phyloP scores from a whole-genome alignment of 2,888 invertebrate species.

The Rhagonycha fulva region DNA sequence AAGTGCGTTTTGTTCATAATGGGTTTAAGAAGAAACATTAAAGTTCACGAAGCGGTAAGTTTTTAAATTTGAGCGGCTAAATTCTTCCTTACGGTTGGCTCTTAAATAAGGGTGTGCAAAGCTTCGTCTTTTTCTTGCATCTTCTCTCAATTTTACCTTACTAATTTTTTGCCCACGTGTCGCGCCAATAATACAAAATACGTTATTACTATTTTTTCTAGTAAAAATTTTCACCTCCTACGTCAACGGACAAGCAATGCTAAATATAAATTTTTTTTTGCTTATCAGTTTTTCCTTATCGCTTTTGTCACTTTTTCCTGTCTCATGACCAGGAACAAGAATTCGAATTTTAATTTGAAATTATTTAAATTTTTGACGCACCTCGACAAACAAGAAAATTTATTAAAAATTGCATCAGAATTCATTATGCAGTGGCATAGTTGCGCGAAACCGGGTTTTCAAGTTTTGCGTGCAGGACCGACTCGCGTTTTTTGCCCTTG shows the following conservation, averaged over 20 bases:
- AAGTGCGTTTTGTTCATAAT: background rate
- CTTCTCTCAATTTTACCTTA: too few relatives aligned
- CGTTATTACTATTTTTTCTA: background rate
- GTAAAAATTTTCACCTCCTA: background rate
- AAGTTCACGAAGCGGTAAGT: conserved; percentile 21
- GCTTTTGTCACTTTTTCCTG: background rate
- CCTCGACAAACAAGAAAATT: background rate
- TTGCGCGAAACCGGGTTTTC: background rate
- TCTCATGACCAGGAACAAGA: background rate
- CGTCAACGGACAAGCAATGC: background rate
- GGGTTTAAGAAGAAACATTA: conserved; percentile 24
- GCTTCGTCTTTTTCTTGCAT: conserved; percentile 21
- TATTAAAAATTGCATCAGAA: background rate
- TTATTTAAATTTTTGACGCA: background rate
- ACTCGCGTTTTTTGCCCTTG: background rate
- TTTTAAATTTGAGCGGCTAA: background rate
- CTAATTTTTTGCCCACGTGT: background rate
- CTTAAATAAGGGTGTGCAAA: background rate
- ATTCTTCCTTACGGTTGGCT: conserved; percentile 4
- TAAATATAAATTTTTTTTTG: background rate
- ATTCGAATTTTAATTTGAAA: background rate
- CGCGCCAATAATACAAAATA: background rate
- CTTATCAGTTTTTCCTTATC: background rate
- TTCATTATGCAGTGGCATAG: background rate
- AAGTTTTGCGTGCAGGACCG: background rate